Evolutionary conservation across 2,113 vertebrate genomes (phyloP), one percentile per base, ranked within the genome.

Genomic region (Gavialis gangeticus): DNA sequence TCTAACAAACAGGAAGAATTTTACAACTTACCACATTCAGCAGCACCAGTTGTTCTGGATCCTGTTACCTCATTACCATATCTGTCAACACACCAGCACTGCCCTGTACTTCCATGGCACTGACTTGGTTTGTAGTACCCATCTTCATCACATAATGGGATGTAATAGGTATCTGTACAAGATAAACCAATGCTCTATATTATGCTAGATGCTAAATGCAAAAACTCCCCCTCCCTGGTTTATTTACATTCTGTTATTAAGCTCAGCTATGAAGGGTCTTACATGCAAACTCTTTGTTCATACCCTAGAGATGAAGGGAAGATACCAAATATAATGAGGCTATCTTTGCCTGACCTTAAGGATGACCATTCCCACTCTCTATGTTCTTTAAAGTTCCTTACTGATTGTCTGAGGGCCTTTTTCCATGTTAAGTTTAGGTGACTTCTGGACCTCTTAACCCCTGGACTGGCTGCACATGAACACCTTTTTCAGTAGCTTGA

Each of bases 41-140:
- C 98, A 2, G 96, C 97, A 0, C 99, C 99, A 0, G 97, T 98
- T 88, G 96, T 99, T 88, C 98, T 98, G 86, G 99, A 99, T 82
- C 99, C 98, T 2, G 98, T 97, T 12, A 99, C 98, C 95, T 99
- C 99, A 82, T 99, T 99, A 76, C 99, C 99, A 1, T 99, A 99
- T 97, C 98, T 99, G 98, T 99, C 99, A 63, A 99, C 99, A 93
- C 99, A 99, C 99, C 99, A 99, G 96, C 99, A 99, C 93, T 99
- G 99, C 13, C 99, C 99, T 0, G 96, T 85, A 81, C 98, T 98
- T 73, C 99, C 98, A 57, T 99, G 99, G 90, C 99, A 99, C 92
- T 99, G 99, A 11, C 98, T 98, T 78, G 99, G 98, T 91, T 98
- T 99, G 94, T 99, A 99, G 95, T 99, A 99, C 6, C 99, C 99